Conservation (phyloP, 2,888 invertebrate genomes). For the Anthophora plumipes region DNA sequence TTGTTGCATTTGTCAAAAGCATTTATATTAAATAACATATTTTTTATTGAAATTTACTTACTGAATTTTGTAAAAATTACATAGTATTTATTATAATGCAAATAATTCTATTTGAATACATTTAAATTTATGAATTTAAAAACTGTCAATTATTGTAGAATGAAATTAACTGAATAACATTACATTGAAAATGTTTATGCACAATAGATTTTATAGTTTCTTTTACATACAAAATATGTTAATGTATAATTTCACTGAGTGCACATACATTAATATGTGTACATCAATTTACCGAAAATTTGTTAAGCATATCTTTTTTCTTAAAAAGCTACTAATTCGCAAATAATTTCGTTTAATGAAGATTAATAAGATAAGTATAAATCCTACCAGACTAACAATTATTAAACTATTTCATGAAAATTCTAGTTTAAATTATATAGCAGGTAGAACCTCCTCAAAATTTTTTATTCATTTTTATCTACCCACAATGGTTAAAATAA, state of each 20-base stretch:
- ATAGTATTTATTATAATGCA: neutral
- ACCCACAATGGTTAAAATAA: too few relatives aligned
- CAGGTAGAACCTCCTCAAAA: too few relatives aligned
- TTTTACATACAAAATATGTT: neutral
- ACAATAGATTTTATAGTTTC: too few relatives aligned
- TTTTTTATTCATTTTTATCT: neutral
- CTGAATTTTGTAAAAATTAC: neutral
- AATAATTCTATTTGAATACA: too few relatives aligned
- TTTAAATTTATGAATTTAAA: too few relatives aligned
- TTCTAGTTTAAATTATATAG: neutral
- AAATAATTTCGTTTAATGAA: neutral
- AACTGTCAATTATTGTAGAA: too few relatives aligned
- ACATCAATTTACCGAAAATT: neutral
- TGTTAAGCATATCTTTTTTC: neutral
- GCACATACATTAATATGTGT: neutral
- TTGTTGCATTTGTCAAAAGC: too few relatives aligned
- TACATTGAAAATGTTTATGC: too few relatives aligned
- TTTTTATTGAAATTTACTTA: neutral
- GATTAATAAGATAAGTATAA: neutral
- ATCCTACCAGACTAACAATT: neutral
- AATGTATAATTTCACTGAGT: neutral
- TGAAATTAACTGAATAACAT: too few relatives aligned
- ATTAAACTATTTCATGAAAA: neutral
- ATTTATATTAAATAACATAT: too few relatives aligned
- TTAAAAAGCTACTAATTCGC: neutral